Evolutionary conservation across 2,888 invertebrate species (phyloP).

Genomic region (Corbicula japonica): DNA sequence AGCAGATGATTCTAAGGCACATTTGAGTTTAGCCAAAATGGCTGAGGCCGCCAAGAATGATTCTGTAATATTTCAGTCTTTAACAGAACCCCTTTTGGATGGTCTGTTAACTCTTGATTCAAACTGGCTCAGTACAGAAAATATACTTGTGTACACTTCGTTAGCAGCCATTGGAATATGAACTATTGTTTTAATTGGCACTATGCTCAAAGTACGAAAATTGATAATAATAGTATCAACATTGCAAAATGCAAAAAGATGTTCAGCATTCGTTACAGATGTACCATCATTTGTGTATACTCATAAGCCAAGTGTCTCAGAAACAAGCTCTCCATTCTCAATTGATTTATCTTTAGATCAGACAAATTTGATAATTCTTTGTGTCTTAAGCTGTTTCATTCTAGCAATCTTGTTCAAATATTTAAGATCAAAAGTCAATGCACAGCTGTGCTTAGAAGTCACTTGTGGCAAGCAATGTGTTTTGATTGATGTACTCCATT

Average conservation of each 20-base stretch:
- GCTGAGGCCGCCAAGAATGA: constrained; percentile 23
- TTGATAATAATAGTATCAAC: not conserved
- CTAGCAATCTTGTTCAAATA: not conserved
- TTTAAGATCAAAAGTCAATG: not conserved
- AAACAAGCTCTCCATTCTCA: not conserved
- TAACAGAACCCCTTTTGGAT: too few species aligned
- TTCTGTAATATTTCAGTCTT: constrained; percentile 18
- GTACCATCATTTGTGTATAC: constrained; percentile 31
- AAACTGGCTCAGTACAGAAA: constrained; percentile 7
- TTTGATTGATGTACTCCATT: not conserved
- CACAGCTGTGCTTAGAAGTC: constrained; percentile 5
- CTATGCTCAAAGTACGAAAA: constrained; percentile 31
- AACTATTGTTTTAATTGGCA: constrained; percentile 4
- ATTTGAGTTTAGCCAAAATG: constrained; percentile 23
- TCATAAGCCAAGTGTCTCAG: not conserved
- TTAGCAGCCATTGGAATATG: not conserved
- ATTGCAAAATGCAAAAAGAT: not conserved
- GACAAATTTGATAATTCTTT: too few species aligned
- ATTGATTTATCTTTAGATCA: constrained; percentile 6
- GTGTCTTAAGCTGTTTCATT: too few species aligned
- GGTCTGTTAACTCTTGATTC: constrained; percentile 6
- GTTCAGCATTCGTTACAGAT: constrained; percentile 3
- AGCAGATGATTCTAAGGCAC: constrained; percentile 18
- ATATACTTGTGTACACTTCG: constrained; percentile 12
- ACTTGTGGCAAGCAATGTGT: constrained; percentile 10